These are phyloP conservation scores for Ethmia dodecea DNA, from an alignment of 2,888 invertebrate genomes.

Conservation along the genomic window DNA sequence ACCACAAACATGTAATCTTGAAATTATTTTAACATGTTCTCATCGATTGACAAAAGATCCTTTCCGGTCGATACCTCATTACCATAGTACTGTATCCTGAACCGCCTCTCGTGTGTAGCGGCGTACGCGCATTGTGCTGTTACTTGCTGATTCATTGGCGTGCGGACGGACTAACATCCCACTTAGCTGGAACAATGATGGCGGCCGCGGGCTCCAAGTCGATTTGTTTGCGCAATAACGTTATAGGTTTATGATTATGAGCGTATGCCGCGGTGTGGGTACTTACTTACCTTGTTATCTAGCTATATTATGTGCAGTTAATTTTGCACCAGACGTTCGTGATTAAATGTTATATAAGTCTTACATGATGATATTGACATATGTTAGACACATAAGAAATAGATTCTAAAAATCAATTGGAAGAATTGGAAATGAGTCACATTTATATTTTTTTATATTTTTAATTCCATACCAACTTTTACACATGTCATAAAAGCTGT, in stretches of 20 bases:
- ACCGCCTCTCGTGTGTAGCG: conserved; percentile 40
- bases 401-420: no score
- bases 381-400: no score
- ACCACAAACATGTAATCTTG: neutral
- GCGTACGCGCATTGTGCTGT: conserved; percentile 15
- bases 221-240: conserved; percentile 24
- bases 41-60: conserved; percentile 14
- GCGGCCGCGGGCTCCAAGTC: conserved; percentile 18
- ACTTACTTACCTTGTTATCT: no score
- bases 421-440: no score
- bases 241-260: neutral
- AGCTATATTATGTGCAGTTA: no score
- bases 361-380: no score
- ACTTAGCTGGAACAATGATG: conserved; percentile 35
- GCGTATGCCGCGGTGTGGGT: no score
- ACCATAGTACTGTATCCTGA: conserved; percentile 25
- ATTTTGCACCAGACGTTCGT: no score
- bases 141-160: conserved; percentile 43
- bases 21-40: conserved; percentile 13
- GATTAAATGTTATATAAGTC: no score
- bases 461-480: no score
- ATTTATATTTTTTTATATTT: no score
- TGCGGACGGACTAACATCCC: conserved; percentile 34
- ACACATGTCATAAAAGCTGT: no score
- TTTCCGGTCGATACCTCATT: conserved; percentile 28